Evolutionary conservation across 1,140 invertebrate genomes (phyloP).

Genomic region (Calliphora vicina): DNA sequence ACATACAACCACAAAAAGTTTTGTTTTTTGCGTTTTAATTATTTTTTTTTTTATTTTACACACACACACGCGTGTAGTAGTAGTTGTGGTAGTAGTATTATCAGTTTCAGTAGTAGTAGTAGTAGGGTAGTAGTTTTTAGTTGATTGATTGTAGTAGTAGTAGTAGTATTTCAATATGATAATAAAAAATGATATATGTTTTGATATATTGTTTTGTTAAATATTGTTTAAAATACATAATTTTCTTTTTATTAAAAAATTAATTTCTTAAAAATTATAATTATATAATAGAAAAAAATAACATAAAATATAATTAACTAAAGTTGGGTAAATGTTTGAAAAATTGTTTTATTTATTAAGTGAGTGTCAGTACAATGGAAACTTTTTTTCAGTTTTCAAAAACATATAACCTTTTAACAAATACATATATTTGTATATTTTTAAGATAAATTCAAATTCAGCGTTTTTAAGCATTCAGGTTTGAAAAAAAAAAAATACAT

Average conservation of each 20-base stretch:
- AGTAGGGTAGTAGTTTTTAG: constrained; percentile 15
- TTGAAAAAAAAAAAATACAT: too few relatives aligned
- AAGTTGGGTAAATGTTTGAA: too few relatives aligned
- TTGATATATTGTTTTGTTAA: constrained; percentile 8
- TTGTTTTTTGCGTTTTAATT: background rate
- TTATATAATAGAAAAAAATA: background rate
- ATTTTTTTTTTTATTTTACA: constrained; percentile 28
- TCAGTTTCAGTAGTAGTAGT: background rate
- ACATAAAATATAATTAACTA: background rate
- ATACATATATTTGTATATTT: too few relatives aligned
- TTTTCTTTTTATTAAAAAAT: background rate
- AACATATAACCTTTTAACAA: too few relatives aligned
- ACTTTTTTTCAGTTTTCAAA: too few relatives aligned
- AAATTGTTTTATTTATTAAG: too few relatives aligned
- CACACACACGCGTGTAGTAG: constrained; percentile 26
- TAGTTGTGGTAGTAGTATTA: constrained; percentile 31
- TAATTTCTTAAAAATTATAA: background rate
- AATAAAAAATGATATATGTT: constrained; percentile 28
- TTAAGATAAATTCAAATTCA: too few relatives aligned
- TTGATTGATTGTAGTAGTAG: background rate
- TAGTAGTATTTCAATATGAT: constrained; percentile 14
- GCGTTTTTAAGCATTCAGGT: too few relatives aligned
- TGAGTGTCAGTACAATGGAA: too few relatives aligned
- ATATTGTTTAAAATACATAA: background rate
- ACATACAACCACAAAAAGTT: background rate